Evolutionary conservation across 2,888 invertebrate genomes (phyloP).

Genomic region (Eilema griseolum): DNA sequence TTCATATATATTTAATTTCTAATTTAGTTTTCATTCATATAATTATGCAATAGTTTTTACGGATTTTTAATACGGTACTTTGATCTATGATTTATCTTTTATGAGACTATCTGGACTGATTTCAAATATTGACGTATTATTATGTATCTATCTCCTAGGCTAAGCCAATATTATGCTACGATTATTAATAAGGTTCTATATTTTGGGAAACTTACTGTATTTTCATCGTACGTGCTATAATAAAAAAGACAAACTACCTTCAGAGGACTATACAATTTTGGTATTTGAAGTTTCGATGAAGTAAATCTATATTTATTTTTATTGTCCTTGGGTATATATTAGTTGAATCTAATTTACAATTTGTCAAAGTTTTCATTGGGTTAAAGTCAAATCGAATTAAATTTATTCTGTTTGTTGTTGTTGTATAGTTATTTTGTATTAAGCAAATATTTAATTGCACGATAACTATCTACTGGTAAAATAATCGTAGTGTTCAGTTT

Average conservation of each 20-base stretch:
- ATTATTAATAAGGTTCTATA: conserved; percentile 15
- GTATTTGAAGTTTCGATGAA: no score
- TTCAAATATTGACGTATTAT: background rate
- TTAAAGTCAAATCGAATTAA: no score
- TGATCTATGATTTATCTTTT: background rate
- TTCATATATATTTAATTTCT: background rate
- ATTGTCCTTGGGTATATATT: no score
- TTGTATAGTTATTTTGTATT: no score
- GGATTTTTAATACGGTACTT: background rate
- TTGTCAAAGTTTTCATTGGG: no score
- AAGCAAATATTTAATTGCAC: no score
- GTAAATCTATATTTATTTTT: no score
- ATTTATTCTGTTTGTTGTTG: no score
- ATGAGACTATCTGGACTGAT: background rate
- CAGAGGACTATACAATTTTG: no score
- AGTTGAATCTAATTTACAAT: no score
- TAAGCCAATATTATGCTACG: conserved; percentile 18
- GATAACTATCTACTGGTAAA: background rate
- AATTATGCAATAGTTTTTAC: background rate
- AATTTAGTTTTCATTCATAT: background rate
- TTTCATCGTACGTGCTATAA: background rate
- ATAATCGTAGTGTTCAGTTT: conserved; percentile 4
- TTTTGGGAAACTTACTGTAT: background rate
- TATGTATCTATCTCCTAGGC: conserved; percentile 22
- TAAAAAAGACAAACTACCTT: no score